Conservation (phyloP, 1,140 invertebrate species). For the Bicyclus anynana region DNA sequence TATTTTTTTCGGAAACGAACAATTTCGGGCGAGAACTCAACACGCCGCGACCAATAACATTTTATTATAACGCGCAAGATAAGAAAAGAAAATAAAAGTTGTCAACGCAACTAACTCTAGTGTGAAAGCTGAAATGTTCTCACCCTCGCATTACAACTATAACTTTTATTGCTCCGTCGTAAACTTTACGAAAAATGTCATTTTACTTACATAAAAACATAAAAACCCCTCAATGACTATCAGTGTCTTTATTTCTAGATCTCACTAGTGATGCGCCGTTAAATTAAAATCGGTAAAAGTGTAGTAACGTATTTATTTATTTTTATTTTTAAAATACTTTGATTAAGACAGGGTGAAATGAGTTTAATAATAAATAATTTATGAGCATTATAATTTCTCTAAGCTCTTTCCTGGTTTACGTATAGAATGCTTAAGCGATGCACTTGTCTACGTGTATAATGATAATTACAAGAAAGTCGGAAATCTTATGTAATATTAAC, state of each 20-base stretch:
- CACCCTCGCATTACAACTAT: not conserved
- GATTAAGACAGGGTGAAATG: too few relatives aligned
- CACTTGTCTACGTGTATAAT: too few relatives aligned
- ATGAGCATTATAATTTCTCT: too few relatives aligned
- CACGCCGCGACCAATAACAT: not conserved
- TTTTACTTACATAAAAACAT: constrained; percentile 33
- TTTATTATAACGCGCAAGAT: not conserved
- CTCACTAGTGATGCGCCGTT: not conserved
- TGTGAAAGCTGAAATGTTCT: not conserved
- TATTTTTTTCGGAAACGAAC: not conserved
- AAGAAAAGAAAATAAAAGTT: constrained; percentile 2
- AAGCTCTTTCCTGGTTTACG: too few relatives aligned
- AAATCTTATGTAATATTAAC: too few relatives aligned
- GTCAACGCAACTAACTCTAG: constrained; percentile 2
- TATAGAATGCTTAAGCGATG: too few relatives aligned
- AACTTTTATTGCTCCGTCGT: constrained; percentile 21
- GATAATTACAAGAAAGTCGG: too few relatives aligned
- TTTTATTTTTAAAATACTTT: too few relatives aligned
- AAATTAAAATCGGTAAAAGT: not conserved
- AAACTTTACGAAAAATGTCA: constrained; percentile 34
- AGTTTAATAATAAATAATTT: too few relatives aligned
- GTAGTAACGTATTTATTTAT: too few relatives aligned
- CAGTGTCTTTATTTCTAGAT: constrained; percentile 32
- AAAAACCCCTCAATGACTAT: constrained; percentile 1
- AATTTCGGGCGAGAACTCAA: not conserved